Conservation (phyloP, 2,888 invertebrate species). For the Melanotus villosus region DNA sequence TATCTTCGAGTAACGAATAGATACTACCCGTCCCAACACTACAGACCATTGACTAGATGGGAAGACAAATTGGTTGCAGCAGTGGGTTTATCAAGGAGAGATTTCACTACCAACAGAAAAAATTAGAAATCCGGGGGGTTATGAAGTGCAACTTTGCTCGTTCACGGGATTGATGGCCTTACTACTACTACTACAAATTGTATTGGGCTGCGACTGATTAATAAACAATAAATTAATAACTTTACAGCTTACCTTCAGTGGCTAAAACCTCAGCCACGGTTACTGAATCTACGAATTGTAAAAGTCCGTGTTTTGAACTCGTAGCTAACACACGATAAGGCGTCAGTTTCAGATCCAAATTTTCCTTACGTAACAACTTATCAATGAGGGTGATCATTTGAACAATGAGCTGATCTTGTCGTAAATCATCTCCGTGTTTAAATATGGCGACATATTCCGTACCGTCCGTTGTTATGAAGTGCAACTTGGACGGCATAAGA, state of each 20-base stretch:
- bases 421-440: constrained; percentile 96
- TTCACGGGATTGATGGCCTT: too few species aligned
- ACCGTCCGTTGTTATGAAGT: constrained; percentile 87
- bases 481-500: constrained; percentile 93
- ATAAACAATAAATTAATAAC: neutral
- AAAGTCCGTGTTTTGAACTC: constrained; percentile 95
- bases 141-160: too few species aligned
- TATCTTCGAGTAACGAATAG: too few species aligned
- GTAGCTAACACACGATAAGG: constrained; percentile 97
- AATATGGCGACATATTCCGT: constrained; percentile 95
- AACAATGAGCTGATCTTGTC: constrained; percentile 97
- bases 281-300: constrained; percentile 94
- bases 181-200: constrained; percentile 1
- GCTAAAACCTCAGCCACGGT: constrained; percentile 94
- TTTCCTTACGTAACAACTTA: constrained; percentile 92
- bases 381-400: constrained; percentile 99
- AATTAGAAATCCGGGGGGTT: too few species aligned
- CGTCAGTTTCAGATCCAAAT: constrained; percentile 95
- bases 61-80: too few species aligned
- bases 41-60: too few species aligned
- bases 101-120: too few species aligned
- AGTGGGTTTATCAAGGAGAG: too few species aligned
- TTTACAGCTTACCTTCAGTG: constrained; percentile 76
- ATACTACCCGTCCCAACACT: too few species aligned
- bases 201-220: too few species aligned